phyloP scores from a whole-genome alignment of 2,888 invertebrate species.

The Heliconius cydno region DNA sequence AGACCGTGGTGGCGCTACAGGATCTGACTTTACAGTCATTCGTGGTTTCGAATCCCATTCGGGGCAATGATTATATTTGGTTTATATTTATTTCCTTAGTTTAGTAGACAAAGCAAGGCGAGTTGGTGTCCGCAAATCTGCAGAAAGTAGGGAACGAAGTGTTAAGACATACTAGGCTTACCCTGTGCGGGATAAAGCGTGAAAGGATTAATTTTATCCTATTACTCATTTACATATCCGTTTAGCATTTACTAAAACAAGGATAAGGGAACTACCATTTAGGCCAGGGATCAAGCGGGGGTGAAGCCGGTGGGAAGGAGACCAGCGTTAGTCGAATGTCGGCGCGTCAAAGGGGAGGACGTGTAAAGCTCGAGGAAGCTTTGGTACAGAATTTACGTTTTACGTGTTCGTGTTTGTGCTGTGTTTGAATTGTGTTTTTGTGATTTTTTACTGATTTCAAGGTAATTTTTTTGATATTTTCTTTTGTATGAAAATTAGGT shows the following conservation, averaged over 20 bases:
- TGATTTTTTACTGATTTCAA: background rate
- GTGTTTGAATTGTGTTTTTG: conserved; percentile 17
- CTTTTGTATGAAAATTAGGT: no score
- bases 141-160: background rate
- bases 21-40: background rate
- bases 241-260: background rate
- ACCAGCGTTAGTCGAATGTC: conserved; percentile 12
- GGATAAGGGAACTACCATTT: background rate
- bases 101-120: background rate
- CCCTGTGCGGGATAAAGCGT: background rate
- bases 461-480: background rate
- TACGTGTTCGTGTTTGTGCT: conserved; percentile 7
- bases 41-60: background rate
- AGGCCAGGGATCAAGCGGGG: conserved; percentile 18
- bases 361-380: conserved; percentile 16
- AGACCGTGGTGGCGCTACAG: no score
- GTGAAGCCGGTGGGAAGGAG: conserved; percentile 17
- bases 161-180: background rate
- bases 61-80: background rate
- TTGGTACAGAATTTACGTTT: background rate
- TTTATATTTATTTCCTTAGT: background rate
- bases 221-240: background rate
- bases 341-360: conserved; percentile 19
- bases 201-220: background rate
- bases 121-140: background rate